Base-by-base conservation (phyloP, 2,888 invertebrate species). In the Pammene aurita region DNA sequence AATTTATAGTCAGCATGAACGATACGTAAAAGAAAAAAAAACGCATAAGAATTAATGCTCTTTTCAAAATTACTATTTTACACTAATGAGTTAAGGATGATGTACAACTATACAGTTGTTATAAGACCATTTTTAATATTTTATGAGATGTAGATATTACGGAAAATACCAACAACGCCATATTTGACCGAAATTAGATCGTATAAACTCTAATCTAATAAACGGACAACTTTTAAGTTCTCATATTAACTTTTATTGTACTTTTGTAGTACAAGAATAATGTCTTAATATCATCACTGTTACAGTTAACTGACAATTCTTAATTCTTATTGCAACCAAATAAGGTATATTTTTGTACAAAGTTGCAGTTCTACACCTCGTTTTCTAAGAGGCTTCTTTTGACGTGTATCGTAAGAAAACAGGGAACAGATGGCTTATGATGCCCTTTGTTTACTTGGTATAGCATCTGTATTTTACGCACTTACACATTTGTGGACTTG, bases 361-460 rank as follows among this genome's bases (percentile, higher is more conserved):
- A 10, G 10, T 48, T 13, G 10, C 42, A 13, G 34, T 54, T 26
- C 26, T 26, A 26, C 4, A 26, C 26, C 26, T 26, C 26, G 4
- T 26, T 26, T 26, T 26, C 4, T 4, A 13, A 57, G 5, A 13
- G 34, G 44, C n/a, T 34, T 58, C 34, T 44, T 57, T 44, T 44
- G 58, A 44, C 44, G 58, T 55, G 55, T 54, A n/a, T n/a, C 0
- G 35, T 58, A 58, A 44, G 58, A 26, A 38, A 38, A 42, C 42
- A 18, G 14, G n/a, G 13, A 58, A 26, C 58, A 58, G 26, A 58
- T 58, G 58, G 44, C 16, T 42, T 34, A 44, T 26, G 10, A 10
- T 14, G 2, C 44, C 26, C n/a, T 26, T 57, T 58, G 41, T 44
- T 44, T 10, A 10, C 14, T 34, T 14, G 58, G 44, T 58, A 58